Evolutionary conservation across 2,113 vertebrate species (phyloP), one percentile per base, ranked within the genome.

Genomic region (Sciurus niger): DNA sequence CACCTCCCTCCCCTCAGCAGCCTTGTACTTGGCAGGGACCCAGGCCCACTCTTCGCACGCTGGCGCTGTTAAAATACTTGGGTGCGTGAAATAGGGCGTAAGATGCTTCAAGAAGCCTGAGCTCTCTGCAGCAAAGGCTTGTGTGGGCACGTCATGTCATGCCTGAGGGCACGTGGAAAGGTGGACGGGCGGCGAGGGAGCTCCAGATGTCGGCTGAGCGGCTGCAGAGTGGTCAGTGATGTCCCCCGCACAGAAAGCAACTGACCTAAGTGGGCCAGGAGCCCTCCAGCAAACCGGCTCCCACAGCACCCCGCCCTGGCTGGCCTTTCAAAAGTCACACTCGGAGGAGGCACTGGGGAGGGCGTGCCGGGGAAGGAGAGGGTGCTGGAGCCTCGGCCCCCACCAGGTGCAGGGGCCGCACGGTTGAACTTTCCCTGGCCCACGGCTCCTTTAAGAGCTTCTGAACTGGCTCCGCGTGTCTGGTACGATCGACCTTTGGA

Each of bases 361-460:
- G 18, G 28, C 1, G 32, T 0, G 8, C 1, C 0, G n/a, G 20
- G 90, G 46, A 17, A 46, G 55, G 6, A 18, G 65, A 25, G 74
- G 20, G 34, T 13, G 18, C 4, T 0, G 11, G 74, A 1, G 40
- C 16, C 74, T 76, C 11, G 8, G 79, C 30, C 16, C 6, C 22
- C 13, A 0, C 13, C 46, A 0, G 4, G 2, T 55, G 55, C 37
- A 2, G 12, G 5, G 28, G 72, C 65, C 24, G 10, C 13, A 5
- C 6, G 37, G 13, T 30, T 65, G 48, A 53, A 25, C 65, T 80
- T 48, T 68, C 12, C 65, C 67, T 48, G 7, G 58, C 48, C 46
- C 22, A 8, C 1, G 13, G n/a, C 43, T 65, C 43, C 78, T 5
- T 68, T 17, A 4, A 34, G 10, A 25, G 60, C 40, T 55, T 72